Evolutionary conservation across 2,113 vertebrate genomes (phyloP).

Genomic region (Chunga burmeisteri): DNA sequence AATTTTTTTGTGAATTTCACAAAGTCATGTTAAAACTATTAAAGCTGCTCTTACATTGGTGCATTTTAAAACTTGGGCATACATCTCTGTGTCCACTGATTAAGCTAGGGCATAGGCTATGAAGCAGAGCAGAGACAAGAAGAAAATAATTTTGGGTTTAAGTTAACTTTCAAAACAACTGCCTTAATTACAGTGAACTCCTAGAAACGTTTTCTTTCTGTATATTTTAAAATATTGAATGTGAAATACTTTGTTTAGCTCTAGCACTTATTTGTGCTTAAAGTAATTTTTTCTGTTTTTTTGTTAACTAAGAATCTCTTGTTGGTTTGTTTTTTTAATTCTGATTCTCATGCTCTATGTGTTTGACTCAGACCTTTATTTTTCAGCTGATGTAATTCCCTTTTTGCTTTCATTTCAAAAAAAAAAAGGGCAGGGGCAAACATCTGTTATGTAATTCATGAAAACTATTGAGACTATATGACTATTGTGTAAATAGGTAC

Average conservation of each 20-base stretch:
- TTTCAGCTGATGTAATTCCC: not conserved
- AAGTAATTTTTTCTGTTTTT: not conserved
- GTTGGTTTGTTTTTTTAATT: not conserved
- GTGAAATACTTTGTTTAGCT: not conserved
- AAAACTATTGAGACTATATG: not conserved
- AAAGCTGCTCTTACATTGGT: not conserved
- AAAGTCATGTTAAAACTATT: not conserved
- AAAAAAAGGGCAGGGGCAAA: fast-evolving
- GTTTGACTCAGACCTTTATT: not conserved
- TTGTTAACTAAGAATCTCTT: not conserved
- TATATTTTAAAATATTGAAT: not conserved
- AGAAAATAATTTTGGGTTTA: not conserved
- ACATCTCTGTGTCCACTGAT: not conserved
- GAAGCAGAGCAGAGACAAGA: not conserved
- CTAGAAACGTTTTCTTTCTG: not conserved
- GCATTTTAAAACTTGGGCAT: not conserved
- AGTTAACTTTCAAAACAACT: not conserved
- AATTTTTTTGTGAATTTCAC: not conserved
- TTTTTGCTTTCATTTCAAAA: not conserved
- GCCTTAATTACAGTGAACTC: not conserved
- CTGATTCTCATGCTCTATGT: not conserved
- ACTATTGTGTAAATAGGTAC: not conserved
- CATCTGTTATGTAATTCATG: not conserved
- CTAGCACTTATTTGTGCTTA: not conserved
- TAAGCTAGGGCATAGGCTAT: not conserved